phyloP scores from a whole-genome alignment of 2,113 vertebrate species.

The Hippocampus guttulatus region DNA sequence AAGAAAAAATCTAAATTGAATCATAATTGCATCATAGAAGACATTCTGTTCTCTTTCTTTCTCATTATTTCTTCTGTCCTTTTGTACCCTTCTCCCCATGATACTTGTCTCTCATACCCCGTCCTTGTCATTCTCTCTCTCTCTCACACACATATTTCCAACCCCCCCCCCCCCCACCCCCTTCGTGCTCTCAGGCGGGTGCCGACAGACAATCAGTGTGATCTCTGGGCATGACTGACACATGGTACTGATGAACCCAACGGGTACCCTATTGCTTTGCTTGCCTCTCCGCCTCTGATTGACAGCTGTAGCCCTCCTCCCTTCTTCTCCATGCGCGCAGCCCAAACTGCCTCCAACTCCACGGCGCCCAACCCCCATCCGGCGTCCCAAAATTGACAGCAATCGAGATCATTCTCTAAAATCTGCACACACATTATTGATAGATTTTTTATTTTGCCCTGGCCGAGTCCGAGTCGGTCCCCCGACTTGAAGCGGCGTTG shows the following conservation, averaged over 20 bases:
- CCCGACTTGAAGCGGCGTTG: background rate
- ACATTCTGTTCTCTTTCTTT: slow-evolving; percentile 33
- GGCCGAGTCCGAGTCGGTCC: background rate
- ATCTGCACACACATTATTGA: too few species aligned
- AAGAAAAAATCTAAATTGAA: slow-evolving; percentile 61
- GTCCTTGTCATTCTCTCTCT: slow-evolving; percentile 11
- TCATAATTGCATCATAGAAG: slow-evolving; percentile 67
- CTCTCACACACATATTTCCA: background rate
- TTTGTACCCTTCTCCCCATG: slow-evolving; percentile 36
- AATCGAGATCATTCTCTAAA: too few species aligned
- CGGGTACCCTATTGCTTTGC: slow-evolving; percentile 44
- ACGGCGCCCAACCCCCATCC: slow-evolving; percentile 29
- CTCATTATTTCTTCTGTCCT: slow-evolving; percentile 49
- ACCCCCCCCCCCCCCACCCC: background rate
- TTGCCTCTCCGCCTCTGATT: slow-evolving; percentile 43
- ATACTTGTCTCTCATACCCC: slow-evolving; percentile 32
- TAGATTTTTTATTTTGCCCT: background rate
- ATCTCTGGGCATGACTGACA: slow-evolving; percentile 59
- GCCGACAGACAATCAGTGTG: slow-evolving; percentile 60
- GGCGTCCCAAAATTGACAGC: slow-evolving; percentile 38
- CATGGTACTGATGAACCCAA: slow-evolving; percentile 56
- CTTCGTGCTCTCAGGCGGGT: slow-evolving; percentile 32
- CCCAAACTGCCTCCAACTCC: slow-evolving; percentile 26
- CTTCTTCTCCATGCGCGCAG: slow-evolving; percentile 12
- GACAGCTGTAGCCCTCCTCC: slow-evolving; percentile 50